Conservation (phyloP, 2,888 invertebrate genomes). For the Cordilura impudica region DNA sequence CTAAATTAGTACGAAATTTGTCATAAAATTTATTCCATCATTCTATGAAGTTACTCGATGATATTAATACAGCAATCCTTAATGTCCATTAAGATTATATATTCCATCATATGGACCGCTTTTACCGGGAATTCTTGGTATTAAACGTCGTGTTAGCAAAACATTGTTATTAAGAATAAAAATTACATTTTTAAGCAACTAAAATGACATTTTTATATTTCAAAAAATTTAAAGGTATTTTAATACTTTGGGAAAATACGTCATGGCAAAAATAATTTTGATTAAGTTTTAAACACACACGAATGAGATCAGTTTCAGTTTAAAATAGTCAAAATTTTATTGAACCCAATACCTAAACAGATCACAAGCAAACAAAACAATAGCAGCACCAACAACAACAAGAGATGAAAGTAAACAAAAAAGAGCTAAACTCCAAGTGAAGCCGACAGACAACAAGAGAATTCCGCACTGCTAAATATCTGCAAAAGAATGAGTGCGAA, state of each 20-base stretch:
- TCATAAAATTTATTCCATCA: too few species aligned
- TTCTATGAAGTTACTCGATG: too few species aligned
- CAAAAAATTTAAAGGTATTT: neutral
- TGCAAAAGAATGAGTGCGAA: neutral
- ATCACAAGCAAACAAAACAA: slow-evolving; percentile 5
- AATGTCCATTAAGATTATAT: neutral
- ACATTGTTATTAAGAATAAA: too few species aligned
- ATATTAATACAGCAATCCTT: too few species aligned
- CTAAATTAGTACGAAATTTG: too few species aligned
- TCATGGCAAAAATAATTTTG: slow-evolving; percentile 41
- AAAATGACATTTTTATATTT: neutral
- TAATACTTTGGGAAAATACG: slow-evolving; percentile 48
- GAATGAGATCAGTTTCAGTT: slow-evolving; percentile 1
- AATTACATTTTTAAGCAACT: too few species aligned
- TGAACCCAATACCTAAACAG: slow-evolving; percentile 33
- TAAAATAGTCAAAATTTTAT: slow-evolving; percentile 22
- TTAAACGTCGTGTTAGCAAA: too few species aligned
- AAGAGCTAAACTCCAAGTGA: neutral
- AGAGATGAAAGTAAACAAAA: slow-evolving; percentile 7
- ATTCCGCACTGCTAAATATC: neutral
- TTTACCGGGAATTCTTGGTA: too few species aligned
- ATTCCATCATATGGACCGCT: too few species aligned
- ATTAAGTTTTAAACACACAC: slow-evolving; percentile 26
- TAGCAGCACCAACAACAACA: slow-evolving; percentile 1
- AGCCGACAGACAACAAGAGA: neutral